Percentiles rank a stretch among this genome's conserved stretches.
These are phyloP conservation scores for Orchesella flavescens DNA, from an alignment of 2,888 invertebrate genomes.

Conservation along the genomic window DNA sequence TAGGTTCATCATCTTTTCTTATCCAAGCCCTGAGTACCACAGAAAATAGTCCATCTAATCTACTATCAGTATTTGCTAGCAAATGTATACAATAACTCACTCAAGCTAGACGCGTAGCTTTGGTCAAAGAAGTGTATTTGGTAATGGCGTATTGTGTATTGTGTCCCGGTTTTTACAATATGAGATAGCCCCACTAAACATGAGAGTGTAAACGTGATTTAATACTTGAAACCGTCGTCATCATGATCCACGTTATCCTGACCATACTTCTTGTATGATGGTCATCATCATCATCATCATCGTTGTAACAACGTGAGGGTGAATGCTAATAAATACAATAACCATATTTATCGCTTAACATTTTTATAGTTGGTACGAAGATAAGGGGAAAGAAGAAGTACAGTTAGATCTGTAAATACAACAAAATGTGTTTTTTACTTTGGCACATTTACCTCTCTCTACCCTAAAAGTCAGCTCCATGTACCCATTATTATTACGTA, in stretches of 20 bases:
- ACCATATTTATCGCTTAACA: conserved; percentile 2
- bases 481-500: background rate
- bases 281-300: background rate
- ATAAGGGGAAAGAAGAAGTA: background rate
- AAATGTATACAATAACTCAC: background rate
- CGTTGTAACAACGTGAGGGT: background rate
- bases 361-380: conserved; percentile 5
- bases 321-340: background rate
- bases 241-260: conserved; percentile 1
- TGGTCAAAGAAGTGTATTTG: background rate
- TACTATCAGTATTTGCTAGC: background rate
- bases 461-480: background rate
- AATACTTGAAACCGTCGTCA: conserved; percentile 12
- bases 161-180: background rate
- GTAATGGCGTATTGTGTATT: background rate
- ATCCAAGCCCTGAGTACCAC: background rate
- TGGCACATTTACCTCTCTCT: background rate
- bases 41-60: conserved; percentile 9
- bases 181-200: background rate
- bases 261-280: background rate
- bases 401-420: background rate
- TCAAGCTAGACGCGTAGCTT: background rate
- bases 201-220: conserved; percentile 15
- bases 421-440: background rate
- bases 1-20: background rate